Base-by-base conservation (phyloP, 2,113 vertebrate species). In the Bathybates hornii region DNA sequence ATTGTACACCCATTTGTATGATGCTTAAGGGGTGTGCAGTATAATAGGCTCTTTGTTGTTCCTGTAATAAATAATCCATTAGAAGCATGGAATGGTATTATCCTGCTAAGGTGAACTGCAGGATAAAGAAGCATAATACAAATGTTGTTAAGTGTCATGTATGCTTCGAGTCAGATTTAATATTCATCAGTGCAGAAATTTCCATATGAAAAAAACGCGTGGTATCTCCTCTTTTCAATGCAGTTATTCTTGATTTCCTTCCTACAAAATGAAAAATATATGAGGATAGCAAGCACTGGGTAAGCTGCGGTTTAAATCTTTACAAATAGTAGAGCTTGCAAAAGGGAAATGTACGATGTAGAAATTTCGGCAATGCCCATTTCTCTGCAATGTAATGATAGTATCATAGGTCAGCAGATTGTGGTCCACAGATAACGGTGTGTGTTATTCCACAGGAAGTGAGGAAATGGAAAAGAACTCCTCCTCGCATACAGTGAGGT, bases 101-200 rank as follows among this genome's bases (percentile, higher is more conserved):
- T 59, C 11, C 41, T 13, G 21, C 24, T 53, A 6, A 68, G 14
- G 48, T 82, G 81, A 84, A 36, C 80, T 34, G 48, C 63, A 59
- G 38, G 36, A 66, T 38, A 32, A 84, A 86, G 71, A 88, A 1
- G 7, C 19, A 45, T 29, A 14, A 85, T 29, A 24, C 19, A 86
- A 79, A 81, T 6, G 29, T 78, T 52, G 19, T 4, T 14, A 57
- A 8, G 61, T 17, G 16, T 12, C 13, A 45, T 59, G 4, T 81
- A 27, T 56, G 24, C 38, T 61, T 68, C 24, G 41, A 13, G 29
- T 41, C 38, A 71, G 14, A 89, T 91, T 89, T 76, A 54, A 83
- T 89, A 88, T 89, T 88, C 76, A 84, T 85, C 68, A 32, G 21
- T 89, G 76, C 86, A 80, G 29, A 34, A 14, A 79, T 88, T 87